Percentiles rank a stretch among this genome's conserved stretches.
These are phyloP conservation scores for Miltochrista miniata DNA, from an alignment of 2,888 invertebrate genomes.

Conservation along the genomic window DNA sequence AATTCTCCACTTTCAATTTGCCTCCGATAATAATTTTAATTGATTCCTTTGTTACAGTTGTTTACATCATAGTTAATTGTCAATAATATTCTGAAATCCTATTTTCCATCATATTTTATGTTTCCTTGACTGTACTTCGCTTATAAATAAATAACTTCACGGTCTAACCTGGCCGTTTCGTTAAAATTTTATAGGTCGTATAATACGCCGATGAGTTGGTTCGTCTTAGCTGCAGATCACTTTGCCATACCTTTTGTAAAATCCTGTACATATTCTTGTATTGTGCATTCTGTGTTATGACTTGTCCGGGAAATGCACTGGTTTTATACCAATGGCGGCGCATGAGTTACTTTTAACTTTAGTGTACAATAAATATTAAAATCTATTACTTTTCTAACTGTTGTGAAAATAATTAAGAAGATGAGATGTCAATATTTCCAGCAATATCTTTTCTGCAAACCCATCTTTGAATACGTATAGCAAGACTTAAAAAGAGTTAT, in stretches of 20 bases:
- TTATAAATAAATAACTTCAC: conserved; percentile 13
- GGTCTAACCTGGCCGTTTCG: conserved; percentile 23
- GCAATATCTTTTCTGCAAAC: too few species aligned
- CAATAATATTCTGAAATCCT: too few species aligned
- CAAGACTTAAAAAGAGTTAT: too few species aligned
- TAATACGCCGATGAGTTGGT: conserved; percentile 31
- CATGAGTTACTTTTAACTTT: too few species aligned
- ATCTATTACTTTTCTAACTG: not conserved
- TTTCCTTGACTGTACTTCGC: conserved; percentile 13
- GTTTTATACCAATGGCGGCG: not conserved
- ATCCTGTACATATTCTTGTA: conserved; percentile 3
- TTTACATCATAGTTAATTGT: too few species aligned
- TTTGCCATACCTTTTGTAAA: too few species aligned
- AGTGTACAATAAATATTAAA: not conserved
- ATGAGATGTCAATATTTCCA: not conserved
- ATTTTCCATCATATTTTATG: too few species aligned
- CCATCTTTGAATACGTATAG: too few species aligned
- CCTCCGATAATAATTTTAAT: too few species aligned
- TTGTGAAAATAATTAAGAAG: not conserved
- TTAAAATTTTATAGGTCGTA: conserved; percentile 29
- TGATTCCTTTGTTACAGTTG: too few species aligned
- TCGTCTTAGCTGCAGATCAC: conserved; percentile 8
- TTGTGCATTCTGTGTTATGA: not conserved
- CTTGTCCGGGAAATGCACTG: not conserved
- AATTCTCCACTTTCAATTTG: too few species aligned